Conservation (phyloP, 2,888 invertebrate genomes). For the Polylopha cassiicola region DNA sequence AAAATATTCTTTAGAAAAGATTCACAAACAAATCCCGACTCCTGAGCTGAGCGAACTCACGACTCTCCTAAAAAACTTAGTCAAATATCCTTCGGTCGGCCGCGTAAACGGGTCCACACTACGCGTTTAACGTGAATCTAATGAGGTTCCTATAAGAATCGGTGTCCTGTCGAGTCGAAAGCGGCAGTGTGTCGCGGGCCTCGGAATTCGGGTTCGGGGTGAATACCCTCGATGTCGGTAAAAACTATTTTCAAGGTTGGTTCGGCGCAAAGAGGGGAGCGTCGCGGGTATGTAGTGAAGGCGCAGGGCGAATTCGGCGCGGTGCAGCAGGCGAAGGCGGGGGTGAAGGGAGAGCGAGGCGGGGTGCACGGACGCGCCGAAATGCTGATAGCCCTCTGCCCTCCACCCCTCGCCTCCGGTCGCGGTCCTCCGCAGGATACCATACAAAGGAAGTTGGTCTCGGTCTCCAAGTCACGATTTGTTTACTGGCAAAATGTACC, state of each 20-base stretch:
- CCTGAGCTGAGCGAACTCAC: slow-evolving; percentile 50
- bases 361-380: slow-evolving; percentile 67
- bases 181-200: slow-evolving; percentile 60
- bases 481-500: no score
- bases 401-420: slow-evolving; percentile 35
- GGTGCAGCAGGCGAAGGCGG: slow-evolving; percentile 36
- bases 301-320: slow-evolving; percentile 68
- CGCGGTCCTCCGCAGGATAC: slow-evolving; percentile 28
- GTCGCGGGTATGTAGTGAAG: slow-evolving; percentile 48
- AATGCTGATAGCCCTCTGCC: slow-evolving; percentile 67
- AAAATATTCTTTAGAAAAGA: slow-evolving; percentile 48
- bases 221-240: slow-evolving; percentile 74
- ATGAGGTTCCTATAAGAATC: slow-evolving; percentile 51
- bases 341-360: slow-evolving; percentile 29
- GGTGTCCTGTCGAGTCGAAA: slow-evolving; percentile 39
- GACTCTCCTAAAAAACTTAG: slow-evolving; percentile 64
- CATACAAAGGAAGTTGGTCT: slow-evolving; percentile 12
- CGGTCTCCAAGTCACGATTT: no score
- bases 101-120: slow-evolving; percentile 55
- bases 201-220: slow-evolving; percentile 75
- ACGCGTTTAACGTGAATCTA: slow-evolving; percentile 36
- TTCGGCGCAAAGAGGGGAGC: slow-evolving; percentile 66
- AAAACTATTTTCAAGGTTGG: slow-evolving; percentile 78
- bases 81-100: slow-evolving; percentile 70
- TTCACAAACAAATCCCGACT: slow-evolving; percentile 60